These are phyloP conservation scores for Myzus persicae DNA, from an alignment of 1,140 invertebrate species.

Conservation along the genomic window DNA sequence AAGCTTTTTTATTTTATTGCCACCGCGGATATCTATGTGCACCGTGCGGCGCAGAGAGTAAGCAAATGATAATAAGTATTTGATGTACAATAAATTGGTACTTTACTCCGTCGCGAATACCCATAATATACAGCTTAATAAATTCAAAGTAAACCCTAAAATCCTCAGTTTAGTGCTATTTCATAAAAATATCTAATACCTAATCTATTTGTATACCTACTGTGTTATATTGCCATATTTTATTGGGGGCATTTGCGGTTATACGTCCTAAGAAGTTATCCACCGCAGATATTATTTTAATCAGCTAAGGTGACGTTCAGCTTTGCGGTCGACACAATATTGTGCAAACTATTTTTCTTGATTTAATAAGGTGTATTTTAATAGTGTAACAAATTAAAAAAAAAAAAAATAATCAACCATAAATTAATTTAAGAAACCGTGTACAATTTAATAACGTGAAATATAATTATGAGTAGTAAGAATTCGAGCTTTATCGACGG, in stretches of 20 bases:
- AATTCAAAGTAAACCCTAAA: background rate
- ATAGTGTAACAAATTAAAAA: background rate
- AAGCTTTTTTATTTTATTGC: background rate
- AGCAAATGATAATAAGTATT: background rate
- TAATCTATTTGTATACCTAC: background rate
- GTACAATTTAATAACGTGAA: background rate
- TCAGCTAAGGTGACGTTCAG: background rate
- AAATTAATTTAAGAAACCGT: background rate
- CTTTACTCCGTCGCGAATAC: background rate
- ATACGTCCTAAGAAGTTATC: background rate
- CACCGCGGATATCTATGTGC: background rate
- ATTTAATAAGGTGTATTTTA: background rate
- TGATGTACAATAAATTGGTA: background rate
- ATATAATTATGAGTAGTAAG: background rate
- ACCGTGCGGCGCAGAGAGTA: background rate
- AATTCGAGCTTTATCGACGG: background rate
- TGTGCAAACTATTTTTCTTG: background rate
- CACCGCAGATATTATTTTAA: background rate
- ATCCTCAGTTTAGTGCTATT: background rate
- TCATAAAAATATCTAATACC: background rate
- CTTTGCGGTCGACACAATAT: background rate
- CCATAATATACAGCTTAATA: background rate
- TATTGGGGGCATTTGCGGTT: background rate
- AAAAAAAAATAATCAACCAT: background rate
- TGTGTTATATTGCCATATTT: background rate